phyloP scores from a whole-genome alignment of 1,140 invertebrate species.

The Aphelinus certus region DNA sequence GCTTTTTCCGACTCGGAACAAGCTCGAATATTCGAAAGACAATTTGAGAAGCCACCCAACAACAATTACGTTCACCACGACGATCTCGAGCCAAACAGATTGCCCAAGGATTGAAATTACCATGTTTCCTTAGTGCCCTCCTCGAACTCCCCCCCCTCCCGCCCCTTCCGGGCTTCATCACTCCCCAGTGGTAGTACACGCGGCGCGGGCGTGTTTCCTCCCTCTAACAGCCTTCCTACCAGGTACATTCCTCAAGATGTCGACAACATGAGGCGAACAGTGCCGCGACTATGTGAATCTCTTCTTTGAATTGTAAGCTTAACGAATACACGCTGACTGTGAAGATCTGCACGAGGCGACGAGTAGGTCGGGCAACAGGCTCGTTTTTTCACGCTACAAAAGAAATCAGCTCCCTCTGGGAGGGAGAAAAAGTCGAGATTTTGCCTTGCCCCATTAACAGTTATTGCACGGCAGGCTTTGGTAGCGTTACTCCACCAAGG shows the following conservation, averaged over 20 bases:
- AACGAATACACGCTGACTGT: constrained; percentile 12
- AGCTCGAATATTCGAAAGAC: neutral
- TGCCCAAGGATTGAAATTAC: constrained; percentile 13
- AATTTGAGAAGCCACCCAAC: neutral
- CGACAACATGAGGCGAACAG: constrained; percentile 21
- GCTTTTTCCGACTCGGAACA: neutral
- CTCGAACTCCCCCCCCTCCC: neutral
- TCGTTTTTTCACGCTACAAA: neutral
- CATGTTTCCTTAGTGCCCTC: neutral
- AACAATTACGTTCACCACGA: too few species aligned
- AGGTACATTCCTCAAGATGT: constrained; percentile 27
- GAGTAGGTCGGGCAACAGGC: neutral
- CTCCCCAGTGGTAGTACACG: neutral
- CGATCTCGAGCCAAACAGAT: constrained; percentile 9
- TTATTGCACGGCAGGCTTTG: neutral
- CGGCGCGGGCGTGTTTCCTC: neutral
- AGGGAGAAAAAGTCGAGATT: too few species aligned
- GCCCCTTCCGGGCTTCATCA: neutral
- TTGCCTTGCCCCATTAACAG: neutral
- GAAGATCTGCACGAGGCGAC: neutral
- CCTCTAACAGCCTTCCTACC: neutral
- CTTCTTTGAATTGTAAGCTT: constrained; percentile 9
- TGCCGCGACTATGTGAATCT: neutral
- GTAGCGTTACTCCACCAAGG: neutral
- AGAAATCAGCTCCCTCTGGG: too few species aligned